Conservation (phyloP, 1,140 invertebrate species). For the Bombus picipes region DNA sequence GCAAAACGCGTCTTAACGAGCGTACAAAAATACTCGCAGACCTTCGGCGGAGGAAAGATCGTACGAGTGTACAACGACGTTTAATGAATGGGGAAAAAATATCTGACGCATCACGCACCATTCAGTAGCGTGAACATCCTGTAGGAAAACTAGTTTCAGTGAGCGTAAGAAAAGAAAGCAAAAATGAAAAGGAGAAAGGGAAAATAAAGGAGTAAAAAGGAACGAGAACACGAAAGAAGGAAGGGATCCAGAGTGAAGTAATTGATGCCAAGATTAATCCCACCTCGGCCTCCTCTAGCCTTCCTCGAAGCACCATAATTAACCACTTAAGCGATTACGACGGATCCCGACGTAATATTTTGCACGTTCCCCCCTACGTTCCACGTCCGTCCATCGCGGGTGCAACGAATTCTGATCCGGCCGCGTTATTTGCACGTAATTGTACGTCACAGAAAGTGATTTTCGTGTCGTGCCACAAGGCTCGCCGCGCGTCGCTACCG, state of each 20-base stretch:
- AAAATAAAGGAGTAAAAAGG: conserved; percentile 50
- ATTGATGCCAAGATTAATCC: conserved; percentile 77
- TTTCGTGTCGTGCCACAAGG: conserved; percentile 31
- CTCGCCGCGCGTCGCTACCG: conserved; percentile 32
- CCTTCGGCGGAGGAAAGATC: neutral
- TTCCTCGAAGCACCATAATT: conserved; percentile 76
- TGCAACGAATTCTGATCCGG: conserved; percentile 59
- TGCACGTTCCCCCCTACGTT: conserved; percentile 42
- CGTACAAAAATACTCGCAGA: neutral
- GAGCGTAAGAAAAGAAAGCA: conserved; percentile 42
- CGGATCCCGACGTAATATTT: conserved; percentile 72
- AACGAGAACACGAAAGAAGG: conserved; percentile 50
- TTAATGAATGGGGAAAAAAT: conserved; percentile 29
- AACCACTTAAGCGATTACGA: conserved; percentile 79
- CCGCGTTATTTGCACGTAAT: conserved; percentile 46
- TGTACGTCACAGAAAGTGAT: conserved; percentile 47
- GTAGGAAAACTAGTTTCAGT: conserved; percentile 59
- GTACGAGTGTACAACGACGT: neutral
- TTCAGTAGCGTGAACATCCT: conserved; percentile 17
- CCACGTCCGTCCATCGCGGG: conserved; percentile 18
- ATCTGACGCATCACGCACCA: conserved; percentile 38
- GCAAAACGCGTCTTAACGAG: conserved; percentile 10
- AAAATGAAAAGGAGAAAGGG: conserved; percentile 29
- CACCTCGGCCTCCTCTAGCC: conserved; percentile 67
- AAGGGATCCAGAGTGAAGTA: conserved; percentile 61